Evolutionary conservation across 2,113 vertebrate species (phyloP).

Genomic region (Lycaon pictus): DNA sequence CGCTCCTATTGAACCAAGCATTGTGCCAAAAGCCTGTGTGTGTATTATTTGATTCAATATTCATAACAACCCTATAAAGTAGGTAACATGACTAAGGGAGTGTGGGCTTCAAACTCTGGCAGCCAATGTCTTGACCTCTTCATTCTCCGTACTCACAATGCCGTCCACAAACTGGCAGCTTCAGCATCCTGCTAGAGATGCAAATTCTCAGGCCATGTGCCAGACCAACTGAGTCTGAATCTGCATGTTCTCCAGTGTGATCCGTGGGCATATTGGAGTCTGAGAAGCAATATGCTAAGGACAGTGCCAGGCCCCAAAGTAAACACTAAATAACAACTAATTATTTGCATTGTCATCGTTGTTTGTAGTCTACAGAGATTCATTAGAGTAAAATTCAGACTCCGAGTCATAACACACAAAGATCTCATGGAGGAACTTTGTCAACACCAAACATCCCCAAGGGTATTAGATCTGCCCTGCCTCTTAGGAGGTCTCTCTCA

Average conservation of each 20-base stretch:
- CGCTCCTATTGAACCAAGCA: not conserved
- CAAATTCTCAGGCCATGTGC: not conserved
- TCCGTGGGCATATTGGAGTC: not conserved
- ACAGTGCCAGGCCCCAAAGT: not conserved
- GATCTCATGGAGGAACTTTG: not conserved
- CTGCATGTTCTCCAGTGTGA: not conserved
- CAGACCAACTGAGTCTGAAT: not conserved
- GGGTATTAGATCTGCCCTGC: not conserved
- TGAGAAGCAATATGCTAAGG: not conserved
- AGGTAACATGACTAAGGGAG: not conserved
- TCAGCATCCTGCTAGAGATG: not conserved
- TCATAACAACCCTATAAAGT: not conserved
- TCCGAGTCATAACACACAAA: not conserved
- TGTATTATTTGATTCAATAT: not conserved
- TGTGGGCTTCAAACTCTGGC: not conserved
- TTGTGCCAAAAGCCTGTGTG: not conserved
- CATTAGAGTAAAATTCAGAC: not conserved
- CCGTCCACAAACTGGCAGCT: not conserved
- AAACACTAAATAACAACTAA: not conserved
- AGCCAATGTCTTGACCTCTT: not conserved
- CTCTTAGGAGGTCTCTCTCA: not conserved
- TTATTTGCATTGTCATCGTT: not conserved
- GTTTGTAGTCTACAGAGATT: not conserved
- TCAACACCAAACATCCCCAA: not conserved
- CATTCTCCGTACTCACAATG: not conserved